Percentiles rank a stretch among this genome's conserved stretches.
Conservation (phyloP, 2,113 vertebrate species). For the Oostethus manadensis region DNA sequence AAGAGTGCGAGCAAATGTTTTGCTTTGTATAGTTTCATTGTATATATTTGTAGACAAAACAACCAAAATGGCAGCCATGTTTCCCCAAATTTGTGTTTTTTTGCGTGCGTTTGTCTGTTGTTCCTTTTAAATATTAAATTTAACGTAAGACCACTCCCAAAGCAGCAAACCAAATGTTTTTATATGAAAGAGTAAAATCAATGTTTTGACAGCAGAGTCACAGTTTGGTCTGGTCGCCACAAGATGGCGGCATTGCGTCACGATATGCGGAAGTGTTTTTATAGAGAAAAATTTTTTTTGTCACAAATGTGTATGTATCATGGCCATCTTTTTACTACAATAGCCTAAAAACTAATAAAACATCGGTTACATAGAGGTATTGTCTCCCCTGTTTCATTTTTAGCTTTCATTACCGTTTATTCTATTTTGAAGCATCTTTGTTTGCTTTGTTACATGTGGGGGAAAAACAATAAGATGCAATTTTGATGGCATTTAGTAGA, state of each 20-base stretch:
- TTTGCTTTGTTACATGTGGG: too few relatives aligned
- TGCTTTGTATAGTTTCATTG: too few relatives aligned
- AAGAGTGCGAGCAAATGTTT: neutral
- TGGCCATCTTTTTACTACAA: too few relatives aligned
- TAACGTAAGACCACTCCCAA: neutral
- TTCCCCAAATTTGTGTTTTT: neutral
- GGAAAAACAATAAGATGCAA: too few relatives aligned
- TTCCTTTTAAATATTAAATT: neutral
- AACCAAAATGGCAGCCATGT: neutral
- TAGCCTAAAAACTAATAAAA: too few relatives aligned
- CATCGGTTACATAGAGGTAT: too few relatives aligned
- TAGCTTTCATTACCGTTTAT: too few relatives aligned
- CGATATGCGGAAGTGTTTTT: neutral
- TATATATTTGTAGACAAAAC: neutral
- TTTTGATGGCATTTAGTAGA: too few relatives aligned
- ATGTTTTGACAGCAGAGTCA: neutral
- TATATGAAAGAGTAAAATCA: neutral
- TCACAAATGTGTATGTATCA: too few relatives aligned
- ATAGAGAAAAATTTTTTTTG: neutral
- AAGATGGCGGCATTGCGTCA: constrained; percentile 38
- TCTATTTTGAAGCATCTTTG: too few relatives aligned
- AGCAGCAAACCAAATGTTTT: too few relatives aligned
- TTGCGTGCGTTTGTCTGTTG: neutral
- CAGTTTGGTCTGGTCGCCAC: constrained; percentile 1
- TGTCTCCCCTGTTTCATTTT: too few relatives aligned